phyloP scores from a whole-genome alignment of 1,140 invertebrate genomes.

The Brachionus asplanchnoidis region DNA sequence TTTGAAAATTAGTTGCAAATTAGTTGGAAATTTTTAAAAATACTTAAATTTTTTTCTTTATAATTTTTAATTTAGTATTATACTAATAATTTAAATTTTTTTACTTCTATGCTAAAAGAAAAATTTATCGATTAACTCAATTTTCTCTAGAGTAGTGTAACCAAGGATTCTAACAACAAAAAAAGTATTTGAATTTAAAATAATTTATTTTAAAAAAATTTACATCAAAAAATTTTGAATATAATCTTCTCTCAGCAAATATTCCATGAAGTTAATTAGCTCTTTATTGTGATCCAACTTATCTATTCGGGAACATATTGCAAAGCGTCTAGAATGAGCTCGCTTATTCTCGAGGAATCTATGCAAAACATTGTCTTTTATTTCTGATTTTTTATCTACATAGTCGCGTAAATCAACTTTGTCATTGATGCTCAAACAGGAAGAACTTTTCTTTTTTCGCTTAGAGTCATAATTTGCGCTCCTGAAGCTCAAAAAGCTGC shows the following conservation, averaged over 20 bases:
- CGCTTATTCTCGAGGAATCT: neutral
- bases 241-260: constrained; percentile 41
- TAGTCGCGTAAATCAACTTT: constrained; percentile 31
- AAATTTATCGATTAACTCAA: too few relatives aligned
- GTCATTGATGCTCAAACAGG: neutral
- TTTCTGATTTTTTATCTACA: constrained; percentile 9
- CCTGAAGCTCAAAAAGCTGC: constrained; percentile 21
- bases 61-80: too few relatives aligned
- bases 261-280: constrained; percentile 32
- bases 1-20: too few relatives aligned
- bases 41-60: too few relatives aligned
- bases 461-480: neutral
- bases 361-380: neutral
- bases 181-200: neutral
- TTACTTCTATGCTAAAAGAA: too few relatives aligned
- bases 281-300: constrained; percentile 7
- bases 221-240: constrained; percentile 41
- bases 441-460: neutral
- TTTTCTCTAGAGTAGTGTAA: too few relatives aligned
- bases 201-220: neutral
- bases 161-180: neutral
- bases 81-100: too few relatives aligned
- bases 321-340: neutral
- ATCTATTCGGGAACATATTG: constrained; percentile 17
- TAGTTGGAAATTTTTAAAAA: too few relatives aligned